phyloP scores from a whole-genome alignment of 2,797 vertebrate species.

The Rhadinocentrus ornatus region DNA sequence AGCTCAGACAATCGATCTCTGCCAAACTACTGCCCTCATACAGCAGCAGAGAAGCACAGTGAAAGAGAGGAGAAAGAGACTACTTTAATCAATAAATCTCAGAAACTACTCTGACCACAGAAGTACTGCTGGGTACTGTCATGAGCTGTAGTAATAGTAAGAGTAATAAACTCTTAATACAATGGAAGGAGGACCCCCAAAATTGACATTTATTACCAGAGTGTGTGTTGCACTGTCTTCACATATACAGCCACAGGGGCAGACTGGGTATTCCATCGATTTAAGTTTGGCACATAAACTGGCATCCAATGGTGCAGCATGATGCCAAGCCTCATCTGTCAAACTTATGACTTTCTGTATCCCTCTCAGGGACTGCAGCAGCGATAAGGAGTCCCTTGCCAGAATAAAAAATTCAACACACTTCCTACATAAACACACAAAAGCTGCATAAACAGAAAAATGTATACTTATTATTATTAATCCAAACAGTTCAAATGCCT shows the following conservation, averaged over 20 bases:
- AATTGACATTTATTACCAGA: conserved; percentile 38
- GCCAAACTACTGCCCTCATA: conserved; percentile 22
- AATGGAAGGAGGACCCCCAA: neutral
- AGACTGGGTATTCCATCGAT: conserved; percentile 10
- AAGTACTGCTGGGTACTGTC: conserved; percentile 31
- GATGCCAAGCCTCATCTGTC: conserved; percentile 22
- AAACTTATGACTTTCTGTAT: conserved; percentile 30
- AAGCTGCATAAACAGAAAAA: conserved; percentile 35
- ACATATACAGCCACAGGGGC: conserved; percentile 46
- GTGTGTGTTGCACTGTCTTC: conserved; percentile 16
- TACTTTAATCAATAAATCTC: conserved; percentile 36
- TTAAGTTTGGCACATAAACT: conserved; percentile 36
- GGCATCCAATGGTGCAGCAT: conserved; percentile 30
- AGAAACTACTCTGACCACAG: conserved; percentile 43
- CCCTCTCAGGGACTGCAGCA: conserved; percentile 11
- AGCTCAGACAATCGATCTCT: conserved; percentile 43
- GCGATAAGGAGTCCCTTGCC: conserved; percentile 30
- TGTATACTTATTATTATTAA: conserved; percentile 13
- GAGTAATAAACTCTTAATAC: conserved; percentile 56
- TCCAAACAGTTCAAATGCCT: conserved; percentile 11
- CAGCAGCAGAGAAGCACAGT: conserved; percentile 25
- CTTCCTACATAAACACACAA: conserved; percentile 20
- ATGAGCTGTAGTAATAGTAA: too few relatives aligned
- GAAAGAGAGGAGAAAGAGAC: conserved; percentile 16
- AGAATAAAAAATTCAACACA: conserved; percentile 31